Base-by-base conservation (phyloP, 2,113 vertebrate species). In the Phyllostomus hastatus region DNA sequence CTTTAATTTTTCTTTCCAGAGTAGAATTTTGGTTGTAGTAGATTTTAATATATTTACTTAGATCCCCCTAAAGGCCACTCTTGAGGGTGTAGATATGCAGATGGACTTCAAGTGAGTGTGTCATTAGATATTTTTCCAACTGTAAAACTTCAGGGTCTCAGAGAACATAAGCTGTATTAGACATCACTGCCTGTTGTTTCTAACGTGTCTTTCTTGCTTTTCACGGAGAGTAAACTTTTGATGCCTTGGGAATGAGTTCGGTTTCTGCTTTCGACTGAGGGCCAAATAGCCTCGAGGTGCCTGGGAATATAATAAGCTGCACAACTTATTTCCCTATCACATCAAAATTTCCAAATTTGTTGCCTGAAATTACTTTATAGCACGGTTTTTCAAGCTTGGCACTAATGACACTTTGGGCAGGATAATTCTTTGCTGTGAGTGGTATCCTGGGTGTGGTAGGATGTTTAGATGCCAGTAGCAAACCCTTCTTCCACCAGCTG, bases 21-120 rank as follows among this genome's bases (percentile, higher is more conserved):
- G 96, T 90, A 97, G 97, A 97, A 95, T 98, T 98, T 98, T 98
- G 96, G 96, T 98, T 98, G 93, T 97, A 95, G 97, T 98, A 96
- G 97, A 91, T 98, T 98, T 98, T 98, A 98, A 98, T 98, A 90
- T 93, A 95, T 98, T 98, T 97, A 70, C 93, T 98, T 97, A 96
- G 97, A 97, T 98, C 96, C 96, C 97, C 97, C 98, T 94, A 41
- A 97, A 98, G 96, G 93, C 86, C 97, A 70, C 61, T 59, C 22
- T 24, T 24, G 57, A 70, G 84, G 73, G 22, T 84, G 57, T 93
- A 97, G 95, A 96, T 97, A 97, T 97, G 97, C 96, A 90, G 94
- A 97, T 98, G 96, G 97, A 93, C 97, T 98, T 81, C 83, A 90
- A 96, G 87, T 98, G 98, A 80, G 88, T 28, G 93, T 94, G 96